Evolutionary conservation across 2,113 vertebrate species (phyloP).

Genomic region (Silurus glanis): DNA sequence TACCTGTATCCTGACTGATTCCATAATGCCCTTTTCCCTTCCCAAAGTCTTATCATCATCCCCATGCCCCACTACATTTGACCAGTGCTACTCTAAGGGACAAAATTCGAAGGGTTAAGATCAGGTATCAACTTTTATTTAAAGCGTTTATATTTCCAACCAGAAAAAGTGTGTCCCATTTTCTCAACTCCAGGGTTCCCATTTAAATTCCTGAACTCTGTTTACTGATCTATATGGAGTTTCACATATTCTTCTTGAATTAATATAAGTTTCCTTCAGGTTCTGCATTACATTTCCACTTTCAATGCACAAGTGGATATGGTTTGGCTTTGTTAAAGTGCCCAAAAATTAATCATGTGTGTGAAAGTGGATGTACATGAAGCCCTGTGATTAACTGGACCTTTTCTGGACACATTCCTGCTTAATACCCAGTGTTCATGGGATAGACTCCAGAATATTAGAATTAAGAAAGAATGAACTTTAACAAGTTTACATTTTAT

Average conservation of each 20-base stretch:
- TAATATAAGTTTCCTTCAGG: not conserved
- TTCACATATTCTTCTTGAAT: not conserved
- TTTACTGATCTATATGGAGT: not conserved
- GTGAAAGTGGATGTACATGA: not conserved
- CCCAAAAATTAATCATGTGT: not conserved
- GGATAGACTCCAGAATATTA: not conserved
- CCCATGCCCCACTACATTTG: conserved; percentile 39
- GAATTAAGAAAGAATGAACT: not conserved
- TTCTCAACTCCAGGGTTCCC: not conserved
- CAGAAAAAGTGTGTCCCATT: not conserved
- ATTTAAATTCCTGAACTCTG: not conserved
- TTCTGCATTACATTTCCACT: not conserved
- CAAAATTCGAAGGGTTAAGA: conserved; percentile 36
- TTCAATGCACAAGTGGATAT: not conserved
- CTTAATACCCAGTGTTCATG: not conserved
- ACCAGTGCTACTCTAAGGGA: conserved; percentile 44
- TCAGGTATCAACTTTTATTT: not conserved
- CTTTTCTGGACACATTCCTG: not conserved
- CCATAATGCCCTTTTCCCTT: not conserved
- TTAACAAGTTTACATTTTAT: not conserved
- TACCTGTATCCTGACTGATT: not conserved
- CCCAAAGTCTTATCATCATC: conserved; percentile 7
- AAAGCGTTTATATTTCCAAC: not conserved
- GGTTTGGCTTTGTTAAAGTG: not conserved
- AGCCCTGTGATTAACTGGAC: not conserved